Evolutionary conservation across 2,888 invertebrate genomes (phyloP).

Genomic region (Hoplodrina ambigua): DNA sequence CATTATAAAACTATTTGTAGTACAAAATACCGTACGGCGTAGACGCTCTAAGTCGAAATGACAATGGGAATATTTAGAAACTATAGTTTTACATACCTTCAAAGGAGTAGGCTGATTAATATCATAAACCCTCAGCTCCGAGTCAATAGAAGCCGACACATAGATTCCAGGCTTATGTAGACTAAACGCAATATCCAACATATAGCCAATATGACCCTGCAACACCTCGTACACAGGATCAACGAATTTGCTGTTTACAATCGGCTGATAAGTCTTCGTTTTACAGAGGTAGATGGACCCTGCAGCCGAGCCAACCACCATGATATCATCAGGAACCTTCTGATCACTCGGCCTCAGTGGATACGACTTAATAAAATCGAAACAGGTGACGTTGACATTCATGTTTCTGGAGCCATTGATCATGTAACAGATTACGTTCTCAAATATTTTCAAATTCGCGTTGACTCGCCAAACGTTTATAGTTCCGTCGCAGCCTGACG

Average conservation of each 20-base stretch:
- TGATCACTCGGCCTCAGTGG: conserved; percentile 76
- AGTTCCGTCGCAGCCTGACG: conserved; percentile 76
- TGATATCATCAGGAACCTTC: conserved; percentile 75
- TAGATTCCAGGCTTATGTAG: conserved; percentile 77
- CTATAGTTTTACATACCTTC: conserved; percentile 70
- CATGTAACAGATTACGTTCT: conserved; percentile 74
- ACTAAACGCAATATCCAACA: conserved; percentile 79
- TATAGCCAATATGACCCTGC: conserved; percentile 77
- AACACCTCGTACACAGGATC: conserved; percentile 79
- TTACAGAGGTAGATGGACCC: conserved; percentile 79
- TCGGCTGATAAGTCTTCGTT: conserved; percentile 64
- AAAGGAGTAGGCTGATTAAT: conserved; percentile 77
- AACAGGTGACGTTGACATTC: conserved; percentile 78
- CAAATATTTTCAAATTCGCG: conserved; percentile 74
- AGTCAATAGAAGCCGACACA: conserved; percentile 81
- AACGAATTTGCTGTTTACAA: conserved; percentile 62
- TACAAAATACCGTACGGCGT: no score
- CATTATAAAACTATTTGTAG: no score
- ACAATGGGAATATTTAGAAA: no score
- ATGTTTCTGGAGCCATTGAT: conserved; percentile 76
- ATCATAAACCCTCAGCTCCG: conserved; percentile 81
- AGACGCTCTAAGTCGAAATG: not conserved
- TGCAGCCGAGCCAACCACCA: conserved; percentile 78
- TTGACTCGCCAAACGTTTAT: conserved; percentile 84
- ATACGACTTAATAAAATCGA: conserved; percentile 80